A percentile compares a stretch with the other conserved stretches of the same genome.
Conservation (phyloP, 1,140 invertebrate species). For the Habropoda laboriosa region DNA sequence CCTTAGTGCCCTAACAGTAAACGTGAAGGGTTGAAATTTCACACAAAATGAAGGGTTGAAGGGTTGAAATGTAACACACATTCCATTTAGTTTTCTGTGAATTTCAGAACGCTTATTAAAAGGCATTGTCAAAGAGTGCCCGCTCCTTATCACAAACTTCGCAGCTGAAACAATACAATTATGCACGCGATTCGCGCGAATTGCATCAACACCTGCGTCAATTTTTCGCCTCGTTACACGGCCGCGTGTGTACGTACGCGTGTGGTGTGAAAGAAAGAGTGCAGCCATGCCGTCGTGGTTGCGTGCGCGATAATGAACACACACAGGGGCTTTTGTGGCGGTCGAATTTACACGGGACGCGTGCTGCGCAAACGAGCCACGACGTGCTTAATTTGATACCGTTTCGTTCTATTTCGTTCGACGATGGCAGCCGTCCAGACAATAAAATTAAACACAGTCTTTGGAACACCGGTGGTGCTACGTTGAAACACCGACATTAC, state of each 20-base stretch:
- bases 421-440: slow-evolving; percentile 39
- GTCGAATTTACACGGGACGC: slow-evolving; percentile 24
- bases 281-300: not conserved
- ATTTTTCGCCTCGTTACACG: no score
- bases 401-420: slow-evolving; percentile 31
- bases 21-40: no score
- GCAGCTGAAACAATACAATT: not conserved
- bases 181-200: not conserved
- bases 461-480: not conserved
- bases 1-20: no score
- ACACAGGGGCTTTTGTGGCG: slow-evolving; percentile 10
- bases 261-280: not conserved
- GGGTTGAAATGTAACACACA: no score
- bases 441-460: slow-evolving; percentile 38
- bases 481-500: slow-evolving; percentile 1
- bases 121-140: no score
- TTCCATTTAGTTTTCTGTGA: no score
- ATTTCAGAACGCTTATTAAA: no score
- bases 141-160: not conserved
- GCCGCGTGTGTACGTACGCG: no score
- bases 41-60: no score
- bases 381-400: slow-evolving; percentile 40
- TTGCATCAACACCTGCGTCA: not conserved
- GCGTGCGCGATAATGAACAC: slow-evolving; percentile 6
- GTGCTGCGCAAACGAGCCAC: slow-evolving; percentile 7